These are phyloP conservation scores for Ceratitis capitata DNA, from an alignment of 1,140 invertebrate genomes.

Conservation along the genomic window DNA sequence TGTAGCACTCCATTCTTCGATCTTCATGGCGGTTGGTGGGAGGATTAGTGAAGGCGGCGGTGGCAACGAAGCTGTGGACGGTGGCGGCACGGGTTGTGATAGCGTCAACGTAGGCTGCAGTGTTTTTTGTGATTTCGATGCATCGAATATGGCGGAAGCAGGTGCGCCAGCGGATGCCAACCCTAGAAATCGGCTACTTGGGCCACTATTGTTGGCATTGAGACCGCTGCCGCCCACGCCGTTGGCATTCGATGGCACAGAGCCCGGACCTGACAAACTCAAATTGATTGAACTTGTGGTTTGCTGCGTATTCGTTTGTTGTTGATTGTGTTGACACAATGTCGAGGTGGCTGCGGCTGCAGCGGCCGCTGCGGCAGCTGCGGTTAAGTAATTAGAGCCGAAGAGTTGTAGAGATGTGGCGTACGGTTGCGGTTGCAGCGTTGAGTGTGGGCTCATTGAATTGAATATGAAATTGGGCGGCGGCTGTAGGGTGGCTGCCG, in stretches of 20 bases:
- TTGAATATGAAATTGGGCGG: slow-evolving; percentile 65
- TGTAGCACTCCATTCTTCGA: slow-evolving; percentile 51
- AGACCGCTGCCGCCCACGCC: slow-evolving; percentile 49
- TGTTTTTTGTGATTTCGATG: slow-evolving; percentile 24
- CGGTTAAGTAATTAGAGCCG: slow-evolving; percentile 65
- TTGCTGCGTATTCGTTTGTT: slow-evolving; percentile 46
- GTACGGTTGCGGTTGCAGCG: slow-evolving; percentile 66
- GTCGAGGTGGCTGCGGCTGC: slow-evolving; percentile 65
- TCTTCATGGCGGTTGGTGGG: slow-evolving; percentile 55
- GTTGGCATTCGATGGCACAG: slow-evolving; percentile 44
- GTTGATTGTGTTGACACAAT: slow-evolving; percentile 58
- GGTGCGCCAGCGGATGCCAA: slow-evolving; percentile 43
- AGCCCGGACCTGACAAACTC: slow-evolving; percentile 47
- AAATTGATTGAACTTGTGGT: slow-evolving; percentile 59
- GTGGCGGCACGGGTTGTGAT: slow-evolving; percentile 41
- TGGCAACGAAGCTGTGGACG: slow-evolving; percentile 41
- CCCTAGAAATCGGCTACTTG: slow-evolving; percentile 55
- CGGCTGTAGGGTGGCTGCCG: slow-evolving; percentile 72
- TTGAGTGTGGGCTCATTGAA: slow-evolving; percentile 58
- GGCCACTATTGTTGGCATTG: slow-evolving; percentile 47
- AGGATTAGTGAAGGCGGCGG: slow-evolving; percentile 53
- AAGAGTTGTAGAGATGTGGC: slow-evolving; percentile 68
- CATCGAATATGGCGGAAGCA: not conserved
- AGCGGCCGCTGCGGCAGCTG: slow-evolving; percentile 64
- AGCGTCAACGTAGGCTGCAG: slow-evolving; percentile 12